Base-by-base conservation (phyloP, 2,797 vertebrate genomes). In the Heteromormyrus szaboi region DNA sequence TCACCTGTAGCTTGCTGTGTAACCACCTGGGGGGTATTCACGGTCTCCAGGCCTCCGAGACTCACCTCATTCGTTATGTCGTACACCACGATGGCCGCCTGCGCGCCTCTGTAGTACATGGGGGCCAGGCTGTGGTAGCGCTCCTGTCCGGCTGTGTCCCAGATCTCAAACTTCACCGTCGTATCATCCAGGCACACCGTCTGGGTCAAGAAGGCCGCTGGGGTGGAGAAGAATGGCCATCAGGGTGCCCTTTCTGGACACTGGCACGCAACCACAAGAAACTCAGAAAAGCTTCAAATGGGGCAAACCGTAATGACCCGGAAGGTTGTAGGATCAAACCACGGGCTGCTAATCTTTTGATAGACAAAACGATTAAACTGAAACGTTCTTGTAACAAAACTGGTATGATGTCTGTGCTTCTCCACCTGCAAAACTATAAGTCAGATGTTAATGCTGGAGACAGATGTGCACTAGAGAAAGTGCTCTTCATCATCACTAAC, bases 101-200 rank as follows among this genome's bases (percentile, higher is more conserved):
- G 98, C 0, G 98, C 98, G 92, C 99, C 99, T 96, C 98, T 96
- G 96, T 99, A 99, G 94, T 99, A 99, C 98, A 99, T 99, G 72
- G 98, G 98, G 9, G 98, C 98, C 95, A 99, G 95, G 95, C 98
- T 99, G 95, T 99, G 98, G 95, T 99, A 99, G 89, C 98, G 96
- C 91, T 99, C 98, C 91, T 99, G 99, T 87, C 98, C 99, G 90
- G 98, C 99, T 89, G 99, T 99, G 93, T 99, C 99, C 98, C 98
- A 99, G 92, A 99, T 99, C 94, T 99, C 98, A 97, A 99, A 99
- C 94, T 99, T 99, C 93, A 99, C 98, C 0, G 98, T 99, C 90
- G 98, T 99, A 93, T 99, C 98, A 86, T 99, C 99, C 92, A 99
- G 96, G 95, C 98, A 99, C 86, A 99, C 97, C 4, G 98, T 99